Percentiles rank a stretch among this genome's conserved stretches.
Conservation (phyloP, 2,888 invertebrate species). For the Acrobasis repandana region DNA sequence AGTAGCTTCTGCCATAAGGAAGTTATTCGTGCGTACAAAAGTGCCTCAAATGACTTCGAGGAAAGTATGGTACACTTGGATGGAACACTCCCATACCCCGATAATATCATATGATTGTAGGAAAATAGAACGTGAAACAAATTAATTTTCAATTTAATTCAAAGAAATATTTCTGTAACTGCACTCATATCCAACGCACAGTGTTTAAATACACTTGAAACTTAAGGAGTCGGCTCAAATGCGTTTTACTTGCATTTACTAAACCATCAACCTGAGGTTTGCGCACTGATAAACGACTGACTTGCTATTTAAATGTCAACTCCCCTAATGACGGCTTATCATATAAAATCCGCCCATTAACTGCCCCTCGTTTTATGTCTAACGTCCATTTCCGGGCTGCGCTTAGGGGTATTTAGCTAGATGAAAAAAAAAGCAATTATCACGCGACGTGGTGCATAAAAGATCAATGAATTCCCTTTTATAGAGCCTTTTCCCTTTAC, state of each 20-base stretch:
- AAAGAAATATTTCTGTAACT: too few species aligned
- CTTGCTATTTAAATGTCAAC: slow-evolving; percentile 4
- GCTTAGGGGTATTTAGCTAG: slow-evolving; percentile 12
- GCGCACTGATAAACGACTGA: not conserved
- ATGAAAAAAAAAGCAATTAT: slow-evolving; percentile 18
- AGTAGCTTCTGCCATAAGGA: too few species aligned
- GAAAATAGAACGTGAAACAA: not conserved
- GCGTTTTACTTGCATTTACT: not conserved
- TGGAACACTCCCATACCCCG: too few species aligned
- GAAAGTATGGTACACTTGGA: too few species aligned
- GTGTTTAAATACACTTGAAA: too few species aligned
- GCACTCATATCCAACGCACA: not conserved
- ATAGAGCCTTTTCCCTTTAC: not conserved
- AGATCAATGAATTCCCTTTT: slow-evolving; percentile 15
- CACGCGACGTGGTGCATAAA: slow-evolving; percentile 19
- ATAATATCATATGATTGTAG: too few species aligned
- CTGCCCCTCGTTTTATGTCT: slow-evolving; percentile 17
- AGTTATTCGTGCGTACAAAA: too few species aligned
- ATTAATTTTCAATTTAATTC: not conserved
- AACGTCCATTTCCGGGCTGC: slow-evolving; percentile 16
- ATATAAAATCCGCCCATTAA: slow-evolving; percentile 15
- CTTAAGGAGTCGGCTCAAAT: too few species aligned
- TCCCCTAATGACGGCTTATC: slow-evolving; percentile 13
- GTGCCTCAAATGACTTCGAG: too few species aligned
- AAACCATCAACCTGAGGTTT: not conserved